phyloP scores from a whole-genome alignment of 2,113 vertebrate species.

The Nibea albiflora region DNA sequence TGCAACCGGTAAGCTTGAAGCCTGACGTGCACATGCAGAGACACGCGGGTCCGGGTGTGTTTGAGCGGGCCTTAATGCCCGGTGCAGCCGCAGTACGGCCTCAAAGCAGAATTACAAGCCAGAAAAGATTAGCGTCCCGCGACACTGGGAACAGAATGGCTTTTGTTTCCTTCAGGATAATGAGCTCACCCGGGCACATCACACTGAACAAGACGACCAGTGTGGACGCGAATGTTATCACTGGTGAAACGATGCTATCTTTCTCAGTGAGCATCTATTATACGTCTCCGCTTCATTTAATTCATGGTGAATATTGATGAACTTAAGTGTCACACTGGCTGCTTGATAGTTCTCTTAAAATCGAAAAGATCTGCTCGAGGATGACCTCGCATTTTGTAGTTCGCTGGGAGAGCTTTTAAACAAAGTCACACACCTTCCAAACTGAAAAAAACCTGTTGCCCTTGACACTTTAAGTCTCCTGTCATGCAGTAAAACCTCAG shows the following conservation, averaged over 20 bases:
- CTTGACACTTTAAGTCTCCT: slow-evolving; percentile 33
- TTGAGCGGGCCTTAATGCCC: slow-evolving; percentile 49
- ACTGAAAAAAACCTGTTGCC: slow-evolving; percentile 15
- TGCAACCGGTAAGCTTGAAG: slow-evolving; percentile 10
- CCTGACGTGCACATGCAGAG: slow-evolving; percentile 65
- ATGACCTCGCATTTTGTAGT: slow-evolving; percentile 26
- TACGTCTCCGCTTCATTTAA: slow-evolving; percentile 32
- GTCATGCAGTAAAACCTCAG: slow-evolving; percentile 2
- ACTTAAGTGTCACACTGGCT: slow-evolving; percentile 14
- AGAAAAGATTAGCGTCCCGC: slow-evolving; percentile 85
- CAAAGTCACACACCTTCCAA: not conserved
- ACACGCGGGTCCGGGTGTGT: slow-evolving; percentile 49
- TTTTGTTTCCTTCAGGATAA: slow-evolving; percentile 84
- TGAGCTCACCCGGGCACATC: slow-evolving; percentile 77
- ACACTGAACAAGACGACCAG: slow-evolving; percentile 57
- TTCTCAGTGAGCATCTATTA: slow-evolving; percentile 23
- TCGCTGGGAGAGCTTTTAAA: not conserved
- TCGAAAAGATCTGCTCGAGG: slow-evolving; percentile 11
- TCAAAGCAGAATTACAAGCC: slow-evolving; percentile 81
- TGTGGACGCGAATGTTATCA: slow-evolving; percentile 48
- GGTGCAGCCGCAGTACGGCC: slow-evolving; percentile 59
- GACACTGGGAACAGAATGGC: slow-evolving; percentile 81
- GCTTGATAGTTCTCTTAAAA: slow-evolving; percentile 30
- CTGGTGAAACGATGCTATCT: slow-evolving; percentile 43
- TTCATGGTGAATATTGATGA: slow-evolving; percentile 48